phyloP scores from a whole-genome alignment of 23 tunicate genomes.

The Ciona savignyi region DNA sequence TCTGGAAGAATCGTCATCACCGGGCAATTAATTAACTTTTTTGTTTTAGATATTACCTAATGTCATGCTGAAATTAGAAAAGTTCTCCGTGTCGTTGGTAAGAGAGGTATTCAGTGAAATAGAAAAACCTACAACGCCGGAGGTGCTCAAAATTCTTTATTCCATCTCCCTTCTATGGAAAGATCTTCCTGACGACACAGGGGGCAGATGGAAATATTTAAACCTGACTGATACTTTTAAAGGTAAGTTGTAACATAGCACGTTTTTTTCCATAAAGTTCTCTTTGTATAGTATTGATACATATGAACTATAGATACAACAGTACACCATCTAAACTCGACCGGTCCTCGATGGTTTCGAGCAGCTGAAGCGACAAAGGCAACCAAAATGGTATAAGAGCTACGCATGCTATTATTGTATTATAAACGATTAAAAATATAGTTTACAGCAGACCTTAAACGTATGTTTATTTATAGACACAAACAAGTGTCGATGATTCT shows the following conservation, averaged over 20 bases:
- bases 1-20: no score
- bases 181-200: not conserved
- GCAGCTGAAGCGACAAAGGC: not conserved
- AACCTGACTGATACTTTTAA: not conserved
- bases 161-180: not conserved
- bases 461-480: not conserved
- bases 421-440: not conserved
- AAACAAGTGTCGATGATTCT: not conserved
- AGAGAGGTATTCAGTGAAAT: slow-evolving; percentile 25
- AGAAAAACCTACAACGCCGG: not conserved
- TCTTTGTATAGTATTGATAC: no score
- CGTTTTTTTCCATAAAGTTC: no score
- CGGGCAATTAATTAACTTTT: no score
- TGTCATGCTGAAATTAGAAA: slow-evolving; percentile 4
- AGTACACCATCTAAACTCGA: no score
- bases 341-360: not conserved
- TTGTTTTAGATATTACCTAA: slow-evolving; percentile 5
- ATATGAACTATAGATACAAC: no score
- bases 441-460: no score
- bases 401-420: not conserved
- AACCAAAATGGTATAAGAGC: not conserved
- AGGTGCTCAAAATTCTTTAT: not conserved
- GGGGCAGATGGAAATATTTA: not conserved
- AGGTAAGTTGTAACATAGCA: no score
- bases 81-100: slow-evolving; percentile 19